Percentiles rank a stretch among this genome's conserved stretches.
phyloP scores from a whole-genome alignment of 1,140 invertebrate species.

The Tetramorium simillimum region DNA sequence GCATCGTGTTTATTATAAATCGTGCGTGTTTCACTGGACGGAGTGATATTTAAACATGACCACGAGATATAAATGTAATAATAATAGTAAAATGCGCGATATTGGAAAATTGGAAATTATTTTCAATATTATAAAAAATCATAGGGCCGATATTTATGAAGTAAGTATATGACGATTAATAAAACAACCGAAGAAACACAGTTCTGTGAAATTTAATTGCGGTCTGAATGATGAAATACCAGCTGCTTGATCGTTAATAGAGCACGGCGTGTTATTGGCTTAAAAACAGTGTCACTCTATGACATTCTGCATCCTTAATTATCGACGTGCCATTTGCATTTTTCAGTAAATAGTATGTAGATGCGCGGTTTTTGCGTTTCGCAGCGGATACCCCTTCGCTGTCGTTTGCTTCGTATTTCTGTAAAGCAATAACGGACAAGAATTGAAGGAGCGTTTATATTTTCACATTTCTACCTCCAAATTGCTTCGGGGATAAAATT shows the following conservation, averaged over 20 bases:
- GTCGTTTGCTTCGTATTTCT: constrained; percentile 3
- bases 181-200: background rate
- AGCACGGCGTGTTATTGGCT: constrained; percentile 6
- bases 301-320: constrained; percentile 18
- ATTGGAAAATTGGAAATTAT: background rate
- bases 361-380: background rate
- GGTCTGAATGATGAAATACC: background rate
- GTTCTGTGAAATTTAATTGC: constrained; percentile 2
- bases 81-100: background rate
- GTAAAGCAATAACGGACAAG: background rate
- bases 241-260: background rate
- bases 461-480: background rate
- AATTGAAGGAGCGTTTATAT: background rate
- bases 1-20: constrained; percentile 20
- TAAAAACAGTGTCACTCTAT: background rate
- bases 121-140: background rate
- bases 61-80: background rate
- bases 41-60: background rate
- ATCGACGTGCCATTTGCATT: constrained; percentile 14
- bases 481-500: background rate
- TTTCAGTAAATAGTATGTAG: background rate
- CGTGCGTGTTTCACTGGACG: background rate
- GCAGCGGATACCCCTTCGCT: background rate
- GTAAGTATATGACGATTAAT: background rate
- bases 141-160: background rate